Conservation (phyloP, 2,888 invertebrate genomes). For the Lepidochitona cinerea region DNA sequence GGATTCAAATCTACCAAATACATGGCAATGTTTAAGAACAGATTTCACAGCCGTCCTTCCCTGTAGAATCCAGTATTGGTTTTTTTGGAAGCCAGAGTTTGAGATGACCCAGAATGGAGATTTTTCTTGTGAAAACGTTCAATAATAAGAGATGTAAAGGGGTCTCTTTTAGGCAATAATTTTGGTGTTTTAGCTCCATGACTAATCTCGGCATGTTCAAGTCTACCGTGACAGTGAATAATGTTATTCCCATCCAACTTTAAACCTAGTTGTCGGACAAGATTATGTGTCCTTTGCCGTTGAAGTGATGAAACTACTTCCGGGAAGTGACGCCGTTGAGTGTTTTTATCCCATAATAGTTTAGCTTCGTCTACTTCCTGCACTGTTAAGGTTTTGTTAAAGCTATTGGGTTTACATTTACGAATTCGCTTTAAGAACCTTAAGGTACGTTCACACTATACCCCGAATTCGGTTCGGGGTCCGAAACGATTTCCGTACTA, state of each 20-base stretch:
- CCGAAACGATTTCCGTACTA: too few species aligned
- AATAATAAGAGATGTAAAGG: slow-evolving; percentile 15
- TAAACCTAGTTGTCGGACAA: not conserved
- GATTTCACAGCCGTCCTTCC: slow-evolving; percentile 16
- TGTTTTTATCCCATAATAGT: not conserved
- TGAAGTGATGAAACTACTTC: not conserved
- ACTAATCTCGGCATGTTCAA: slow-evolving; percentile 14
- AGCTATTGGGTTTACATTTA: too few species aligned
- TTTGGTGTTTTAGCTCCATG: slow-evolving; percentile 8
- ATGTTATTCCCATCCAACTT: slow-evolving; percentile 5
- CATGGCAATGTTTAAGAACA: slow-evolving; percentile 9
- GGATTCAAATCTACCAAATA: slow-evolving; percentile 7
- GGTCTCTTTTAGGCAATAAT: slow-evolving; percentile 5
- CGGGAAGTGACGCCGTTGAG: not conserved
- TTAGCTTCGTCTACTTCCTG: not conserved
- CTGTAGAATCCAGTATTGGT: slow-evolving; percentile 24
- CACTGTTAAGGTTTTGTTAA: not conserved
- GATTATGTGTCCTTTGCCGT: not conserved
- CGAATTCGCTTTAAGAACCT: too few species aligned
- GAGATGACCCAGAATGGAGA: slow-evolving; percentile 19
- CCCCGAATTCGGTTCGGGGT: too few species aligned
- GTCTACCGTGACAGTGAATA: slow-evolving; percentile 14
- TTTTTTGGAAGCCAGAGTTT: too few species aligned
- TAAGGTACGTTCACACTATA: too few species aligned
- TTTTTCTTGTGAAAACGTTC: slow-evolving; percentile 10